A percentile compares a stretch with the other conserved stretches of the same genome.
These are phyloP conservation scores for Chalcis sispes DNA, from an alignment of 2,888 invertebrate species.

Conservation along the genomic window DNA sequence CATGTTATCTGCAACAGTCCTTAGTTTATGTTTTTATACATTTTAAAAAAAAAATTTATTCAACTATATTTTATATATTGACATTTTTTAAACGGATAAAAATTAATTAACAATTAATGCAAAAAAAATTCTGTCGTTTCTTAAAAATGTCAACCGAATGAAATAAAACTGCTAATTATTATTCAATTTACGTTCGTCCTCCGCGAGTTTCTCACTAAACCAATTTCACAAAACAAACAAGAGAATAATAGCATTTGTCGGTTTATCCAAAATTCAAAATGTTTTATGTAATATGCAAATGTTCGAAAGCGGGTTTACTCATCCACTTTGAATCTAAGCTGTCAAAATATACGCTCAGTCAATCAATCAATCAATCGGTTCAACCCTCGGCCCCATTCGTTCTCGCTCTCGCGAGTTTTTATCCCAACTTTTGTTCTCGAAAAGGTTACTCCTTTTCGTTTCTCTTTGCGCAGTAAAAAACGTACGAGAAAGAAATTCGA, in stretches of 20 bases:
- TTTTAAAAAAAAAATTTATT: too few relatives aligned
- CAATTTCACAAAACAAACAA: slow-evolving; percentile 40
- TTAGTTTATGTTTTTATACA: too few relatives aligned
- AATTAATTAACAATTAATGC: too few relatives aligned
- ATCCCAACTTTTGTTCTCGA: slow-evolving; percentile 14
- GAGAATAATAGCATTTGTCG: slow-evolving; percentile 18
- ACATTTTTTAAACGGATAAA: too few relatives aligned
- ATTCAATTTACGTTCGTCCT: background rate
- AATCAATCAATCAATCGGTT: slow-evolving; percentile 52
- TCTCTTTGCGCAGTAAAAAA: slow-evolving; percentile 28
- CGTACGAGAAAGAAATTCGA: slow-evolving; percentile 47
- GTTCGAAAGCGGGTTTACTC: slow-evolving; percentile 16
- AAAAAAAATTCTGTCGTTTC: too few relatives aligned
- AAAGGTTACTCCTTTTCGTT: slow-evolving; percentile 36
- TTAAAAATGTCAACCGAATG: background rate
- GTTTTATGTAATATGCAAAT: slow-evolving; percentile 54
- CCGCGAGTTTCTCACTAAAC: background rate
- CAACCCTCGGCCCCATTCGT: slow-evolving; percentile 29
- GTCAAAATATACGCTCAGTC: slow-evolving; percentile 47
- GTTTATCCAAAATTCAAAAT: slow-evolving; percentile 43
- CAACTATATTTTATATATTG: too few relatives aligned
- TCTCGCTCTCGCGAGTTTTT: background rate
- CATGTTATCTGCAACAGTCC: too few relatives aligned
- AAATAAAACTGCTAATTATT: slow-evolving; percentile 14
- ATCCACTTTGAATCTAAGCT: slow-evolving; percentile 35